Conservation (phyloP, 2,888 invertebrate species). For the Atrina japonica region DNA sequence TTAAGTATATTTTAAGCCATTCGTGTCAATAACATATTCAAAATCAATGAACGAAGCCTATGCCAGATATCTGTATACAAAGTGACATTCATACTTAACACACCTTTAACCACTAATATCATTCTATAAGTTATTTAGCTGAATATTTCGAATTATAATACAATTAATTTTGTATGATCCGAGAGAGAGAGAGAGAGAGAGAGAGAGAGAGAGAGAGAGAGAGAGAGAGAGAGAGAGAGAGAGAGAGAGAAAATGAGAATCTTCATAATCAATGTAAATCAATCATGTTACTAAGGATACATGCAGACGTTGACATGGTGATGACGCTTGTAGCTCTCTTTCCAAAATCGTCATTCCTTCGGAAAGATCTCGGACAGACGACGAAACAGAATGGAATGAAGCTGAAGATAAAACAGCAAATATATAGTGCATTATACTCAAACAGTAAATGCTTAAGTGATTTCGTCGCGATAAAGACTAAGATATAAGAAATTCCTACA, state of each 20-base stretch:
- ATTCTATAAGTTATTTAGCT: no score
- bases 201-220: conserved; percentile 8
- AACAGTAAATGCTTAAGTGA: no score
- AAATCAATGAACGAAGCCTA: no score
- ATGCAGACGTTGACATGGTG: conserved; percentile 1
- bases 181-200: conserved; percentile 9
- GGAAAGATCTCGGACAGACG: conserved; percentile 19
- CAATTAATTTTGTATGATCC: no score
- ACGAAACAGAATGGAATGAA: conserved; percentile 8
- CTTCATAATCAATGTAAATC: background rate
- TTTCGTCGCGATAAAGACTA: no score
- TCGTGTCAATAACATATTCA: no score
- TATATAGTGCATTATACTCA: no score
- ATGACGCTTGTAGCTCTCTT: background rate
- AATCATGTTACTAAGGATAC: conserved; percentile 31
- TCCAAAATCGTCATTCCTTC: conserved; percentile 14
- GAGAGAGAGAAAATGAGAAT: background rate
- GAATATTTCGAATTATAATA: no score
- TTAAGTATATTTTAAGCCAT: conserved; percentile 4
- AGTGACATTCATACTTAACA: no score
- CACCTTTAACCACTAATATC: no score
- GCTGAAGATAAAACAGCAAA: background rate
- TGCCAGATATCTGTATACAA: no score
- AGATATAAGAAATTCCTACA: no score
- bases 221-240: conserved; percentile 4